phyloP scores from a whole-genome alignment of 2,888 invertebrate species.

The Thymelicus lineola region DNA sequence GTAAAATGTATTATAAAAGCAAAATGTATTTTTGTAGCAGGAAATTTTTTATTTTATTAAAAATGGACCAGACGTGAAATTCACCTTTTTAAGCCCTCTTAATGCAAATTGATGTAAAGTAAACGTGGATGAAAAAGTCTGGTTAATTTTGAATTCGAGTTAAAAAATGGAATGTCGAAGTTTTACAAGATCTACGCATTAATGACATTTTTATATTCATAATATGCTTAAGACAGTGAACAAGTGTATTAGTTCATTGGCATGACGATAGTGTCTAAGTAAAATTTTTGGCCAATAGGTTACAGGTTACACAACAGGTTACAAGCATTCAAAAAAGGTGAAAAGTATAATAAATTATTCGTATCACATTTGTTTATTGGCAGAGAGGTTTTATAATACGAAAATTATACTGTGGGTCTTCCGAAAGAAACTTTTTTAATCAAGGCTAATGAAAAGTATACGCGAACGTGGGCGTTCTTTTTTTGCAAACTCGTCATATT shows the following conservation, averaged over 20 bases:
- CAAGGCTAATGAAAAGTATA: conserved; percentile 66
- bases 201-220: conserved; percentile 39
- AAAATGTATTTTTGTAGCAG: conserved; percentile 13
- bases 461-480: conserved; percentile 39
- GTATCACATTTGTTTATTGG: neutral
- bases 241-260: no score
- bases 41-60: conserved; percentile 25
- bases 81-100: conserved; percentile 33
- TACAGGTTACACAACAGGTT: no score
- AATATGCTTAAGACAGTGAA: no score
- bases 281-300: no score
- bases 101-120: conserved; percentile 36
- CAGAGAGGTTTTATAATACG: neutral
- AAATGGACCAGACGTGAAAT: conserved; percentile 26
- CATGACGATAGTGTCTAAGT: no score
- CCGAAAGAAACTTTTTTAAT: conserved; percentile 64
- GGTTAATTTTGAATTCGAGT: conserved; percentile 26
- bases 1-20: neutral
- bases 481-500: conserved; percentile 22
- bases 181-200: conserved; percentile 11
- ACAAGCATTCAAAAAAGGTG: no score
- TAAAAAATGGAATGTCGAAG: conserved; percentile 24
- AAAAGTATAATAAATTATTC: no score
- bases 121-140: conserved; percentile 27
- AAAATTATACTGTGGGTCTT: conserved; percentile 32